These are phyloP conservation scores for Dryomyza anilis DNA, from an alignment of 2,888 invertebrate species.

Conservation along the genomic window DNA sequence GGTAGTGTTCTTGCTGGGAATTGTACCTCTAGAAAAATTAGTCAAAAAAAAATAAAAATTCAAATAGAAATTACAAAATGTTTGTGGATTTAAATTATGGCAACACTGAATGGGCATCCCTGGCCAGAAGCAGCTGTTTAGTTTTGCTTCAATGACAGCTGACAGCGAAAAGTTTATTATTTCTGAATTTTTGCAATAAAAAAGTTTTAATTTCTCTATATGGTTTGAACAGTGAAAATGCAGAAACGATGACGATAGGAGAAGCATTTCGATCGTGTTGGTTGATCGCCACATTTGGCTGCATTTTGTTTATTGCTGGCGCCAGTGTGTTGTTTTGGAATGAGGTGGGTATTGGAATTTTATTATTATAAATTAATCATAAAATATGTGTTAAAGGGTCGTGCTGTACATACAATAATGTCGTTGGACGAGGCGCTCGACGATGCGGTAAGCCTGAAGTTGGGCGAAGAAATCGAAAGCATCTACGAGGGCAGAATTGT, in stretches of 20 bases:
- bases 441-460: constrained; percentile 65
- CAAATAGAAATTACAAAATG: no score
- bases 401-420: constrained; percentile 78
- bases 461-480: constrained; percentile 75
- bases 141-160: neutral
- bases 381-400: constrained; percentile 64
- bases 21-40: no score
- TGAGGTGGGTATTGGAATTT: constrained; percentile 67
- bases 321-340: constrained; percentile 80
- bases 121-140: neutral
- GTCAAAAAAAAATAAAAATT: no score
- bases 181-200: neutral
- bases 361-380: neutral
- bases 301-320: constrained; percentile 70
- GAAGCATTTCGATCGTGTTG: constrained; percentile 63
- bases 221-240: neutral
- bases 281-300: constrained; percentile 74
- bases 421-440: constrained; percentile 77
- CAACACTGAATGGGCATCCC: no score
- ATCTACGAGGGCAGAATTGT: constrained; percentile 77
- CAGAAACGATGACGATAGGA: constrained; percentile 39
- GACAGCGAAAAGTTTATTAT: neutral
- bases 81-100: no score
- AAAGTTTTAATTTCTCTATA: neutral
- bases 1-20: no score